Evolutionary conservation across 2,888 invertebrate species (phyloP).

Genomic region (Aquatica leii): DNA sequence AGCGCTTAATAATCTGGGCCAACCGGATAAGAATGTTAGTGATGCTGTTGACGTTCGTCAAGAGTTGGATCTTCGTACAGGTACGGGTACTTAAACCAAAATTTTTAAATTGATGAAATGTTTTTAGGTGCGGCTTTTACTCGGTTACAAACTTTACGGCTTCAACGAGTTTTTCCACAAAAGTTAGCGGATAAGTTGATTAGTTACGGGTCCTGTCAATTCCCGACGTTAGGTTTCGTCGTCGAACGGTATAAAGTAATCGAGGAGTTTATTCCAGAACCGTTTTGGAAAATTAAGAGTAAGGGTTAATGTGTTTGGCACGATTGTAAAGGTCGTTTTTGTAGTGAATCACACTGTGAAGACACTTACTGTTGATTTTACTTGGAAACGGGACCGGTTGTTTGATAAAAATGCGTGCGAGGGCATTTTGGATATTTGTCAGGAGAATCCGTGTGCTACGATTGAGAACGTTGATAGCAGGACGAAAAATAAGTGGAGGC

Average conservation of each 20-base stretch:
- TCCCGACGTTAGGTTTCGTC: constrained; percentile 99
- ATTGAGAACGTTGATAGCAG: constrained; percentile 82
- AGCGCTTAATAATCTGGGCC: constrained; percentile 80
- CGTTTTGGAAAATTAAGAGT: constrained; percentile 96
- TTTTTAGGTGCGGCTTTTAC: constrained; percentile 93
- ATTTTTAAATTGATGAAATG: background rate
- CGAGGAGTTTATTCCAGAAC: constrained; percentile 89
- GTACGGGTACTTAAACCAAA: constrained; percentile 62
- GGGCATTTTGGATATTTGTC: constrained; percentile 81
- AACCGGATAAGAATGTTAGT: constrained; percentile 82
- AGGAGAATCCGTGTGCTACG: constrained; percentile 75
- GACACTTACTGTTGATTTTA: constrained; percentile 82
- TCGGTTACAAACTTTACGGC: constrained; percentile 91
- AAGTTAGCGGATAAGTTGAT: constrained; percentile 81
- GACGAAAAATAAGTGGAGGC: constrained; percentile 96
- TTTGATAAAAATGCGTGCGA: constrained; percentile 88
- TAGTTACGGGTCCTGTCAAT: constrained; percentile 99
- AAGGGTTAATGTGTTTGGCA: constrained; percentile 29
- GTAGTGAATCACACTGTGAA: constrained; percentile 81
- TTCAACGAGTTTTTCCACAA: constrained; percentile 81
- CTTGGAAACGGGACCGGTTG: constrained; percentile 86
- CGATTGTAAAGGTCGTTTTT: constrained; percentile 44
- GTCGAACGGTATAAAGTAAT: constrained; percentile 95
- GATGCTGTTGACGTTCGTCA: constrained; percentile 94
- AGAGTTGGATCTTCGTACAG: constrained; percentile 93